These are phyloP conservation scores for Arion vulgaris DNA, from an alignment of 1,140 invertebrate species.

Conservation along the genomic window DNA sequence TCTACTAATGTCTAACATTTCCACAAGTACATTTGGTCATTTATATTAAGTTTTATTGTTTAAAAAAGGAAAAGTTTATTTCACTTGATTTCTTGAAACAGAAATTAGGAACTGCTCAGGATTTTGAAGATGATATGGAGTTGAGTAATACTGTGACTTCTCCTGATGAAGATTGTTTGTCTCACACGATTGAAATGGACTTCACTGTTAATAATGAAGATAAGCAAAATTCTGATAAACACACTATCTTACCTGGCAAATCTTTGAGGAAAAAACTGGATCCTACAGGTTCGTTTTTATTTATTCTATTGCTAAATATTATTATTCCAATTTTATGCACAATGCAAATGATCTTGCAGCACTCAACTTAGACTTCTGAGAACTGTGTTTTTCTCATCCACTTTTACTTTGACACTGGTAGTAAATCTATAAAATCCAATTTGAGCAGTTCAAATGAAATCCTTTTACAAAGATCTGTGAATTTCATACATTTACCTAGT, in stretches of 20 bases:
- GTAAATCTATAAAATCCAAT: no score
- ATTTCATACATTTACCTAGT: no score
- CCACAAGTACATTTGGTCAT: no score
- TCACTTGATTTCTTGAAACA: neutral
- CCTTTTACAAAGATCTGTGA: no score
- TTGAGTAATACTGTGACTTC: constrained; percentile 34
- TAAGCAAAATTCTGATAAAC: neutral
- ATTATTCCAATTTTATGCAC: neutral
- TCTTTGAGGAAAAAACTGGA: neutral
- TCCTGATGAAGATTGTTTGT: constrained; percentile 30
- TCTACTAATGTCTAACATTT: no score
- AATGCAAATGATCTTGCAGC: no score
- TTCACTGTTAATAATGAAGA: constrained; percentile 21
- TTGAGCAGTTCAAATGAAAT: no score
- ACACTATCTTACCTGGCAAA: neutral
- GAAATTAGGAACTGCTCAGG: neutral
- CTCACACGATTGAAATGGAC: constrained; percentile 22
- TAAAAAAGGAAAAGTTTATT: no score
- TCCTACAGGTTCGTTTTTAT: neutral
- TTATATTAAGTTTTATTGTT: no score
- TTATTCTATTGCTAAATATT: neutral
- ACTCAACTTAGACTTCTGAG: no score
- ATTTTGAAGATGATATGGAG: neutral
- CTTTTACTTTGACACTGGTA: no score
- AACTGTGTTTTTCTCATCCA: no score